Conservation (phyloP, 2,113 vertebrate genomes). For the Heliornis fulica region DNA sequence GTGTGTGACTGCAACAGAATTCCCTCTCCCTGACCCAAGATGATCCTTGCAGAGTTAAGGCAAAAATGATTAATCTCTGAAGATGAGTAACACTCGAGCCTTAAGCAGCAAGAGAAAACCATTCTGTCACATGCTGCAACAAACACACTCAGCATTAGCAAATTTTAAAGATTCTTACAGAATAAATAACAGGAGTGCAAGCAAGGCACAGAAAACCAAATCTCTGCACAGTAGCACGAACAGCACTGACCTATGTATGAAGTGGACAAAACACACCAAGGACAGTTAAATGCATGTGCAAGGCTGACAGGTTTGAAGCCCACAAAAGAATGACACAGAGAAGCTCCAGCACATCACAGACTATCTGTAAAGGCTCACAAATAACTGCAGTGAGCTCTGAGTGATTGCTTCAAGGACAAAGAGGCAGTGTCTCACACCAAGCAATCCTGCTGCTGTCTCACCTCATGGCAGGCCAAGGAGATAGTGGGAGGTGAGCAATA, state of each 20-base stretch:
- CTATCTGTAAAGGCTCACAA: neutral
- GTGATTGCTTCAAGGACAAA: neutral
- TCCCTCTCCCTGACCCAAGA: neutral
- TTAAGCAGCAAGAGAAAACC: neutral
- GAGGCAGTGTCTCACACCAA: neutral
- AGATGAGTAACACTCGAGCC: neutral
- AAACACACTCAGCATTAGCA: neutral
- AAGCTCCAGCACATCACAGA: neutral
- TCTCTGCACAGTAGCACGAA: neutral
- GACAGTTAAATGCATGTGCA: neutral
- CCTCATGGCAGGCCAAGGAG: neutral
- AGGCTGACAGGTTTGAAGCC: neutral
- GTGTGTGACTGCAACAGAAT: neutral
- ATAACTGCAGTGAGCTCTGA: neutral
- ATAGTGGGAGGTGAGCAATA: fast-evolving
- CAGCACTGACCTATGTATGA: neutral
- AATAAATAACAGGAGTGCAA: neutral
- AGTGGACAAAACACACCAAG: neutral
- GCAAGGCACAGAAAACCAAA: neutral
- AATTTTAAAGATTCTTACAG: neutral
- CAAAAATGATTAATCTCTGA: neutral
- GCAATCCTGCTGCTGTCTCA: neutral
- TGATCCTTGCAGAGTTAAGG: neutral
- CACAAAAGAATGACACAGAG: neutral
- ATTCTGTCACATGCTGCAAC: fast-evolving